Base-by-base conservation (phyloP, 2,797 vertebrate genomes). In the Masticophis lateralis region DNA sequence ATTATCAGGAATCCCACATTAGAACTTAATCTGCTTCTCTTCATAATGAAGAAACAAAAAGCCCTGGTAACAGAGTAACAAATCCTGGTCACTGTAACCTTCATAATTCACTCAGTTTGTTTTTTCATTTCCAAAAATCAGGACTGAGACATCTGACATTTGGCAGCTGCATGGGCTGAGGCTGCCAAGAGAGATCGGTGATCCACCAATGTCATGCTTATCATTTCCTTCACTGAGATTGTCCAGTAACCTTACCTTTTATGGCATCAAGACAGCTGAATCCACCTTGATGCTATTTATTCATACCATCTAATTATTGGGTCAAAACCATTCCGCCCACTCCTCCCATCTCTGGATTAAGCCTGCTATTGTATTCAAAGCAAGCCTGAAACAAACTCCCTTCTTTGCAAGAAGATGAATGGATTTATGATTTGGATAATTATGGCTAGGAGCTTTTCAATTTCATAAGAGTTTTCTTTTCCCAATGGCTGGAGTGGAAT, bases 61-160 rank as follows among this genome's bases (percentile, higher is more conserved):
- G 2, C 10, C 95, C 96, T 96, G 91, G 66, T 91, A 56, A 12
- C 87, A 94, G 90, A 92, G 22, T 66, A 22, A 87, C 93, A 96
- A 95, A 94, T 92, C 92, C 93, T 93, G 97, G 96, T 98, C 97
- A 96, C 89, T 66, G 63, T 96, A 97, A 98, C 96, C 96, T 53
- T 59, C 88, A 16, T 97, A 97, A 97, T 93, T 97, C 97, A 97
- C 1, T 32, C 22, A 79, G 5, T 93, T 97, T 96, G 91, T 97
- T 96, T 96, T 94, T 91, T 95, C 92, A 90, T 95, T 94, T 95
- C 92, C 95, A 92, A 95, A 96, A 96, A 95, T 95, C 95, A 91
- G 94, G 96, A 83, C 94, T 61, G 60, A 90, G 95, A 94, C 92
- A 94, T 95, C 88, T 90, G 94, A 95, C 5, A 66, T 93, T 93